Base-by-base conservation (phyloP, 2,113 vertebrate species). In the Nyctibius bracteatus region DNA sequence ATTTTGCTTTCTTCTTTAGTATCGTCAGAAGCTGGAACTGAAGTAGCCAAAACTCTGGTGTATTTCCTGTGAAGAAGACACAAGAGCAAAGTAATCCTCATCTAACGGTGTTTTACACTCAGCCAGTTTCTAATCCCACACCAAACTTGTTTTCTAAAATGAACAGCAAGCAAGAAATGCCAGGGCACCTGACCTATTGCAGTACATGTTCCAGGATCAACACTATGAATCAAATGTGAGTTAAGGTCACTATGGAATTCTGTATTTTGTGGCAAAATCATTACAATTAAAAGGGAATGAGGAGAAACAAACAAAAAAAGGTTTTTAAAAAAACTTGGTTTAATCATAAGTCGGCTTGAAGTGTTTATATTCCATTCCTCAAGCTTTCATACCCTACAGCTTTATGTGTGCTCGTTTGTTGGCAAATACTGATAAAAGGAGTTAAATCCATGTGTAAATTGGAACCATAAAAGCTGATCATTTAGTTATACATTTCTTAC, bases 61-160 rank as follows among this genome's bases (percentile, higher is more conserved):
- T 86, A 41, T 90, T 96, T 97, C 92, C 97, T 98, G 89, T 78
- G 18, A 80, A 83, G 47, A 66, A 88, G 46, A 78, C 83, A 95
- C 47, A 57, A 92, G 55, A 91, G 71, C 23, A 94, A 28, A 81
- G 30, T 62, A 79, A 82, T 66, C 89, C n/a, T 96, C 27, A 81
- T 46, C 66, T 92, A 57, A 66, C 0, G 31, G 37, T 37, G 33
- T 62, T 35, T 18, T 80, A 33, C 1, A 4, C 14, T 89, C 57
- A 83, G 27, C 1, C 43, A 59, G 66, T 61, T 77, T 72, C 81
- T 86, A 72, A 83, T 81, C 24, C 44, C 61, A 67, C 46, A 82
- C 27, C 23, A 65, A 80, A 61, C 6, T 63, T 52, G 19, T 90
- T 88, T 75, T 41, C 51, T 74, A 47, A 77, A 63, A 35, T 3